These are phyloP conservation scores for Willowsia nigromaculata DNA, from an alignment of 2,888 invertebrate genomes.

Conservation along the genomic window DNA sequence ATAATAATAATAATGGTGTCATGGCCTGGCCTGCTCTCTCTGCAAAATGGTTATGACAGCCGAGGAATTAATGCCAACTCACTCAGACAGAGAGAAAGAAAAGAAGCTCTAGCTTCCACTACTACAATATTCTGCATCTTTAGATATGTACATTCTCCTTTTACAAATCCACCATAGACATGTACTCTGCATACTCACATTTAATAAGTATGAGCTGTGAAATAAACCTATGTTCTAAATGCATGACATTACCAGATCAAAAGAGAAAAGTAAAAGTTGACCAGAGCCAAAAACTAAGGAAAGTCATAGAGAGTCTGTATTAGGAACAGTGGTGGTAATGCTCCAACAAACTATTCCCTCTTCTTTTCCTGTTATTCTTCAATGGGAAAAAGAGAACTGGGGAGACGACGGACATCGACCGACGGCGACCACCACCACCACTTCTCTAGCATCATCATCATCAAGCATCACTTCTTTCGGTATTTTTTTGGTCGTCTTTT, in stretches of 20 bases:
- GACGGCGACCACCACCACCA: slow-evolving; percentile 11
- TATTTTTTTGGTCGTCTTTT: neutral
- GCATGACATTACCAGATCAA: slow-evolving; percentile 73
- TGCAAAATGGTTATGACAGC: slow-evolving; percentile 71
- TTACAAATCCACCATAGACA: neutral
- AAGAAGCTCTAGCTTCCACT: slow-evolving; percentile 3
- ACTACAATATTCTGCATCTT: neutral
- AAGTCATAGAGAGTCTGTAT: neutral
- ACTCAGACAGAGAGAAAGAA: slow-evolving; percentile 47
- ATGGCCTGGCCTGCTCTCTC: slow-evolving; percentile 40
- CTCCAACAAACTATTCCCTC: neutral
- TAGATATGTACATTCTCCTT: too few relatives aligned
- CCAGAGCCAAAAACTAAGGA: slow-evolving; percentile 62
- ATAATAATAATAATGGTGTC: slow-evolving; percentile 47
- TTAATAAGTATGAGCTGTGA: neutral
- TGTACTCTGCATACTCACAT: neutral
- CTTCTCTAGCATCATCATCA: neutral
- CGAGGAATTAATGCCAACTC: slow-evolving; percentile 71
- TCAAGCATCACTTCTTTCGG: neutral
- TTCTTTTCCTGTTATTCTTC: slow-evolving; percentile 37
- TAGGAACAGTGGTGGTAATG: neutral
- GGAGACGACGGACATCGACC: neutral
- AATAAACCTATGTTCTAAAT: slow-evolving; percentile 64
- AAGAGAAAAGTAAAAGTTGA: slow-evolving; percentile 66
- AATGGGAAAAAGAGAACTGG: neutral